These are phyloP conservation scores for Hirundichthys speculiger DNA, from an alignment of 2,113 vertebrate species.

Conservation along the genomic window DNA sequence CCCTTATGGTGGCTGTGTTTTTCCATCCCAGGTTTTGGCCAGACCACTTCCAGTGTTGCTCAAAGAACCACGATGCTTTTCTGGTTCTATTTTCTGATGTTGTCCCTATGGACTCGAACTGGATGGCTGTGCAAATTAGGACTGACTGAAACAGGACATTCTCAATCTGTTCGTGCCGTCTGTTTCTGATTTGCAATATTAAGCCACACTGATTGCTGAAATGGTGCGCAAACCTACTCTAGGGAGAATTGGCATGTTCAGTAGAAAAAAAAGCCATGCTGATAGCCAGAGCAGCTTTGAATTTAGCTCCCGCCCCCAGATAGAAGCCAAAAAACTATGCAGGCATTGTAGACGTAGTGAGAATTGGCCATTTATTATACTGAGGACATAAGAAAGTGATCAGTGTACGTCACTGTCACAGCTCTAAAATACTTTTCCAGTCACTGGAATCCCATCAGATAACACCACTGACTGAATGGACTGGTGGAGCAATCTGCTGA, in stretches of 20 bases:
- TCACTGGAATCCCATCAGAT: conserved; percentile 73
- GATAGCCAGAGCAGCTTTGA: conserved; percentile 59
- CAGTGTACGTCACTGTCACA: conserved; percentile 67
- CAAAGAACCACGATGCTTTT: conserved; percentile 57
- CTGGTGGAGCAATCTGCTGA: conserved; percentile 58
- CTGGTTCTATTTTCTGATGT: conserved; percentile 52
- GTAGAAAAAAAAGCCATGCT: conserved; percentile 66
- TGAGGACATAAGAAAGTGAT: conserved; percentile 69
- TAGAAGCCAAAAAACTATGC: too few relatives aligned
- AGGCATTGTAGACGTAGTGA: too few relatives aligned
- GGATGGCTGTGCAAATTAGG: conserved; percentile 71
- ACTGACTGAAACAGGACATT: conserved; percentile 80
- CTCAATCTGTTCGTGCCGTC: conserved; percentile 77
- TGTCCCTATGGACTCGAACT: conserved; percentile 67
- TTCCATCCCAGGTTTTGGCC: conserved; percentile 32
- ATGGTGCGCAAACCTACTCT: conserved; percentile 64
- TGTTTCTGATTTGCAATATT: conserved; percentile 78
- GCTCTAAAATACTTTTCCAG: conserved; percentile 65
- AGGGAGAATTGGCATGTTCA: conserved; percentile 69
- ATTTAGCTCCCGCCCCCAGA: conserved; percentile 49
- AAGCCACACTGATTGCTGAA: conserved; percentile 75
- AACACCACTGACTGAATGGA: conserved; percentile 42
- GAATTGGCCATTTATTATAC: neutral
- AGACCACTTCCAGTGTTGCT: conserved; percentile 45
- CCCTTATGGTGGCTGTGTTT: conserved; percentile 14